Base-by-base conservation (phyloP, 1,140 invertebrate genomes). In the Panagrolaimus sp. region DNA sequence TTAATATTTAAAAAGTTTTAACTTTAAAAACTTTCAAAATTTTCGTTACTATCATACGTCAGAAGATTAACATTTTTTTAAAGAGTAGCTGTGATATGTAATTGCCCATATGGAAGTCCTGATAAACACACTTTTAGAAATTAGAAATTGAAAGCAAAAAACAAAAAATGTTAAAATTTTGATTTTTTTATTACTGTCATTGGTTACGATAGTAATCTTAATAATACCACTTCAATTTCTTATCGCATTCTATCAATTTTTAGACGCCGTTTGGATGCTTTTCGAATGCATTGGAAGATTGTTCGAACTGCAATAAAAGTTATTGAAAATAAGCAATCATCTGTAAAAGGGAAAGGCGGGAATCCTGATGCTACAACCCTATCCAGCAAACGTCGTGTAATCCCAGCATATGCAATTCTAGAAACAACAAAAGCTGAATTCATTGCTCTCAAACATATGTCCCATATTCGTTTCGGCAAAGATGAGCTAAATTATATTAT, bases 361-460 rank as follows among this genome's bases (percentile, higher is more conserved):
- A 65, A 66, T 43, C 65, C 64, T 38, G 68, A 78, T 62, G 67
- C 72, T 7, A 68, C 42, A 11, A 66, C 73, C 9, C 51, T 74
- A 14, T 69, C 67, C 5, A 31, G 42, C 4, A 76, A 78, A 65
- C 71, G 75, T 1, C 68, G 78, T 11, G 61, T 66, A 9, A 44
- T 82, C 7, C 65, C 67, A 0, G 63, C 66, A 13, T 80, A 82
- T 68, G 80, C 78, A 13, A 20, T 79, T 13, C 68, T 82, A 31
- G 71, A 72, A 13, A 70, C 73, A 1, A 51, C 64, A 4, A 79
- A 82, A 67, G 79, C 78, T 8, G 78, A 79, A 45, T 82, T 80
- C 53, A 65, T 82, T 42, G 57, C 23, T 0, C 43, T 82, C n/a
- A 57, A 73, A 11, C 79, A 82, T 43, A 16, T 69, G 13, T 70